A percentile compares a stretch with the other conserved stretches of the same genome.
Evolutionary conservation across 2,113 vertebrate species (phyloP).

Genomic region (Centropus unirufus): DNA sequence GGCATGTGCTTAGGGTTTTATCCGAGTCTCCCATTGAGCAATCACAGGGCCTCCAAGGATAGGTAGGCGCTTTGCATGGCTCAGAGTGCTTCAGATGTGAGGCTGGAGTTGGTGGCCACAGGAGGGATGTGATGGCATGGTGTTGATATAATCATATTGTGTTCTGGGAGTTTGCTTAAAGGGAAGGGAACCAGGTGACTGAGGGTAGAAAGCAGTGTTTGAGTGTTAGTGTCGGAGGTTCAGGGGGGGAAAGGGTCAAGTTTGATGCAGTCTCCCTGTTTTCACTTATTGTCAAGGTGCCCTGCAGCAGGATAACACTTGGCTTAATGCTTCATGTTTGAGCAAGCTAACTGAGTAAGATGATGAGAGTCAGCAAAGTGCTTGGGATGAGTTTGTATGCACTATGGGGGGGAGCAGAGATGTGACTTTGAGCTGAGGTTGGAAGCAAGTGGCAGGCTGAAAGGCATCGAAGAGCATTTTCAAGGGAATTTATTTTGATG

Average conservation of each 20-base stretch:
- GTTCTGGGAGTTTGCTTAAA: background rate
- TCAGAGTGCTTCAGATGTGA: background rate
- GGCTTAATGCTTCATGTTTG: background rate
- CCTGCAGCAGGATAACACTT: background rate
- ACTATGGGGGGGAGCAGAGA: background rate
- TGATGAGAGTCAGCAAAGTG: background rate
- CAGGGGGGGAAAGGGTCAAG: background rate
- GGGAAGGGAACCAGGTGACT: background rate
- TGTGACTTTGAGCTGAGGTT: background rate
- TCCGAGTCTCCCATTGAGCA: fast-evolving
- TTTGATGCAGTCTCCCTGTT: background rate
- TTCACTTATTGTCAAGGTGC: background rate
- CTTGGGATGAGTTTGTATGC: background rate
- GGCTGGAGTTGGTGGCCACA: background rate
- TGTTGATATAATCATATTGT: background rate
- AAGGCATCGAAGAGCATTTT: background rate
- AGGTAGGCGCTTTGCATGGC: background rate
- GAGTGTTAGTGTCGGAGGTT: background rate
- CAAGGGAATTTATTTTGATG: background rate
- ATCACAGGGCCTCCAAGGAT: background rate
- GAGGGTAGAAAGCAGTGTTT: background rate
- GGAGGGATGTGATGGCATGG: background rate
- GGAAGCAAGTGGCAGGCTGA: background rate
- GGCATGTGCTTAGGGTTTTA: background rate
- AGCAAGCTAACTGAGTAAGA: background rate